A percentile compares a stretch with the other conserved stretches of the same genome.
Conservation (phyloP, 2,113 vertebrate genomes). For the Tetraodon nigroviridis region DNA sequence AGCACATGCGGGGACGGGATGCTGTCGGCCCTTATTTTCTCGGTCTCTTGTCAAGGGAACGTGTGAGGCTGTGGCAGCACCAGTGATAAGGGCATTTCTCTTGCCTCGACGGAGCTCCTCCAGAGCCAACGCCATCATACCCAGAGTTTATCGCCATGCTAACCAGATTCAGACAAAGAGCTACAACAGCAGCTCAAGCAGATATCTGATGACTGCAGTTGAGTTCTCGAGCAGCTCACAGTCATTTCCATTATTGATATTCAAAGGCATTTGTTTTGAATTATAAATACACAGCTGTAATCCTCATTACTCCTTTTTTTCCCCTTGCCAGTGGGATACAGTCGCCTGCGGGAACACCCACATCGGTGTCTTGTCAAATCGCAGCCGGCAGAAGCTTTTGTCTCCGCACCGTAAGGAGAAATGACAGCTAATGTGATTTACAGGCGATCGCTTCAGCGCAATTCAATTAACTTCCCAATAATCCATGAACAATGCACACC, state of each 20-base stretch:
- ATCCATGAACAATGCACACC: conserved; percentile 77
- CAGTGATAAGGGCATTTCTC: conserved; percentile 62
- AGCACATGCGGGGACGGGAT: conserved; percentile 45
- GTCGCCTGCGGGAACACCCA: conserved; percentile 61
- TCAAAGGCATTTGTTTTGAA: conserved; percentile 56
- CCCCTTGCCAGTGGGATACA: conserved; percentile 36
- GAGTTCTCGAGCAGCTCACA: conserved; percentile 43
- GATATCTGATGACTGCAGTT: conserved; percentile 58
- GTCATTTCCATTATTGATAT: conserved; percentile 61
- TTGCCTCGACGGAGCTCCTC: conserved; percentile 37
- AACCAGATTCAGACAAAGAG: conserved; percentile 65
- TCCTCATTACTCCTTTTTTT: conserved; percentile 58
- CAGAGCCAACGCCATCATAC: conserved; percentile 59
- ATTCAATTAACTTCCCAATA: conserved; percentile 78
- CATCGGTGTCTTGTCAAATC: conserved; percentile 63
- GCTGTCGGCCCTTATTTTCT: conserved; percentile 64
- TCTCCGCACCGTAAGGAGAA: conserved; percentile 70
- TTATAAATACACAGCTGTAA: conserved; percentile 61
- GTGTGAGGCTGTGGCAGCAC: conserved; percentile 52
- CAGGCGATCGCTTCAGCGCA: conserved; percentile 73
- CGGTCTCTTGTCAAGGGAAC: conserved; percentile 55
- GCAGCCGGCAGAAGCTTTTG: conserved; percentile 62
- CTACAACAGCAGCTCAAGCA: conserved; percentile 51
- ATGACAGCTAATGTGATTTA: conserved; percentile 80
- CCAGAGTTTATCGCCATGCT: conserved; percentile 65